phyloP scores from a whole-genome alignment of 2,113 vertebrate genomes.

The Engraulis encrasicolus region DNA sequence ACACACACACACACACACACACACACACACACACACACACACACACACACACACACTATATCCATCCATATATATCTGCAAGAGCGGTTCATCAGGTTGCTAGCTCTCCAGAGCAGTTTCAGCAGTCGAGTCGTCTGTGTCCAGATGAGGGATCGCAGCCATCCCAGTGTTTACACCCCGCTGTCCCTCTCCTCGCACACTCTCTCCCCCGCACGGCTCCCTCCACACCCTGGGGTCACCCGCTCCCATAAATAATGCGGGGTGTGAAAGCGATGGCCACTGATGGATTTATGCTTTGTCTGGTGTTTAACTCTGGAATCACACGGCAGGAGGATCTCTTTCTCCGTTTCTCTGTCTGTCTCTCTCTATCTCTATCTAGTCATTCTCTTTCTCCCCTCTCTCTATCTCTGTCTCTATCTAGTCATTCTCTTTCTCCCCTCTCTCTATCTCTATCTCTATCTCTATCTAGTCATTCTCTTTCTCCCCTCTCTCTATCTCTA shows the following conservation, averaged over 20 bases:
- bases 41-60: slow-evolving; percentile 26
- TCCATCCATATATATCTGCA: neutral
- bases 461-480: neutral
- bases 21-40: slow-evolving; percentile 13
- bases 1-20: neutral
- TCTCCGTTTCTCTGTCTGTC: neutral
- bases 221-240: slow-evolving; percentile 29
- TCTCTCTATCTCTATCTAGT: neutral
- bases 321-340: slow-evolving; percentile 28
- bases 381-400: too few species aligned
- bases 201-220: slow-evolving; percentile 27
- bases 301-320: slow-evolving; percentile 30
- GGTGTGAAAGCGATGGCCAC: slow-evolving; percentile 40
- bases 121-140: slow-evolving; percentile 32
- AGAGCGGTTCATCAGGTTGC: neutral
- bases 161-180: slow-evolving; percentile 41
- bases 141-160: slow-evolving; percentile 47
- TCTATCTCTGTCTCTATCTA: neutral
- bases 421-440: too few species aligned
- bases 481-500: neutral
- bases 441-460: neutral
- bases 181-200: slow-evolving; percentile 36
- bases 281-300: slow-evolving; percentile 42
- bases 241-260: slow-evolving; percentile 42
- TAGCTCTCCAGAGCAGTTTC: slow-evolving; percentile 1